Evolutionary conservation across 2,113 vertebrate genomes (phyloP).

Genomic region (Otocyon megalotis): DNA sequence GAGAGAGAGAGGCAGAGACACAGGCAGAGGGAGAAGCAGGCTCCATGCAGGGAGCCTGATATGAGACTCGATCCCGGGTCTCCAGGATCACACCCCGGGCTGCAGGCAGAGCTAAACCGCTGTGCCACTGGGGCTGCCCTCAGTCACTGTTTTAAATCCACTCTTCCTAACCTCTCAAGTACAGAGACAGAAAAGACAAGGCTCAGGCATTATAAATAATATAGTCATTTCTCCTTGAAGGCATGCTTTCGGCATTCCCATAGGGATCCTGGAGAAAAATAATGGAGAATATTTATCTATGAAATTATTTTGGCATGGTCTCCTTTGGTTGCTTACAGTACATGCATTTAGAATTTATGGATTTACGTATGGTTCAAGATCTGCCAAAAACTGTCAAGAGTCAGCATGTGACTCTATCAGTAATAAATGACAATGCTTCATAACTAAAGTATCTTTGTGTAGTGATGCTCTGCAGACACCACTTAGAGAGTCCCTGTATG

Average conservation of each 20-base stretch:
- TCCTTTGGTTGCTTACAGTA: background rate
- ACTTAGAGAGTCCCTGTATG: accelerated
- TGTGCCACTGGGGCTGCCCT: too few species aligned
- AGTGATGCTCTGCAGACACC: accelerated
- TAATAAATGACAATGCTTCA: background rate
- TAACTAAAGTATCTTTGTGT: background rate
- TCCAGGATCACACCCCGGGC: too few species aligned
- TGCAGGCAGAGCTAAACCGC: too few species aligned
- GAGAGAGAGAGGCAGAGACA: too few species aligned
- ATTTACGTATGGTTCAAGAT: background rate
- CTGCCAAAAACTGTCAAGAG: background rate
- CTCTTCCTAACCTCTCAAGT: background rate
- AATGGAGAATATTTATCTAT: background rate
- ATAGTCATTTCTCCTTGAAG: background rate
- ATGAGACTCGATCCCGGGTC: too few species aligned
- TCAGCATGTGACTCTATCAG: background rate
- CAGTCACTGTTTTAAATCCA: background rate
- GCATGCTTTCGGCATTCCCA: background rate
- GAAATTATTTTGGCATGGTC: background rate
- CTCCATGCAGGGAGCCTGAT: too few species aligned
- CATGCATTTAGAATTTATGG: background rate
- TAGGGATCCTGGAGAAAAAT: background rate
- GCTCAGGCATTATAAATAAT: background rate
- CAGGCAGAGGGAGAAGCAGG: too few species aligned
- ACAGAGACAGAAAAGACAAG: background rate